Base-by-base conservation (phyloP, 2,113 vertebrate genomes). In the Hypocryptadius cinnamomeus region DNA sequence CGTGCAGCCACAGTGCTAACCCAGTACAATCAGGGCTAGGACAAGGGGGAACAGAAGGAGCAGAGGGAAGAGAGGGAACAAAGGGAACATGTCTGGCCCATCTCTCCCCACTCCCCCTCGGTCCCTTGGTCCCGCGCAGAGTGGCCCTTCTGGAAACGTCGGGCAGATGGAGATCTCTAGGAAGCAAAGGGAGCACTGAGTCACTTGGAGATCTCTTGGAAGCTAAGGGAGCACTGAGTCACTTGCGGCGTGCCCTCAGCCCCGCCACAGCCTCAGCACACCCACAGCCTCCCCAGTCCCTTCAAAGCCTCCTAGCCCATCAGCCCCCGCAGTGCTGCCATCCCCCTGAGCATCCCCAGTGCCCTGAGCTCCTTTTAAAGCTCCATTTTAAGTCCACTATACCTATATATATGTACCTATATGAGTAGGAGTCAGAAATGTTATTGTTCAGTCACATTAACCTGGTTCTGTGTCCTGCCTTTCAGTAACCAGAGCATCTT, bases 391-490 rank as follows among this genome's bases (percentile, higher is more conserved):
- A 63, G 24, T 27, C 47, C 19, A 45, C 7, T 40, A 9, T 11
- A 11, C 5, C 16, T 10, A 37, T 5, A n/a, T 5, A n/a, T 23
- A 44, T 5, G 3, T 18, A 28, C 35, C 44, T 6, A 53, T 19
- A n/a, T 20, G 5, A 95, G 24, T 22, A 82, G 19, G 45, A 84
- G 3, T 18, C 15, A 28, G 12, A 48, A 59, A 61, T n/a, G 44
- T 96, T 97, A 99, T 71, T 99, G 98, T 48, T 98, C 98, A 8
- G 94, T 98, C 93, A 98, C 98, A 77, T 95, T 97, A 95, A 98
- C 98, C 81, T 97, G 97, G 35, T 97, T 90, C 40, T 97, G 96
- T 11, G 91, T 85, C 24, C 93, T 94, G 63, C 97, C 97, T 47
- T 97, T 97, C 64, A 99, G 96, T 28, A 98, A 83, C 39, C 96